phyloP scores from a whole-genome alignment of 2,888 invertebrate genomes.

The Malacosoma neustria region DNA sequence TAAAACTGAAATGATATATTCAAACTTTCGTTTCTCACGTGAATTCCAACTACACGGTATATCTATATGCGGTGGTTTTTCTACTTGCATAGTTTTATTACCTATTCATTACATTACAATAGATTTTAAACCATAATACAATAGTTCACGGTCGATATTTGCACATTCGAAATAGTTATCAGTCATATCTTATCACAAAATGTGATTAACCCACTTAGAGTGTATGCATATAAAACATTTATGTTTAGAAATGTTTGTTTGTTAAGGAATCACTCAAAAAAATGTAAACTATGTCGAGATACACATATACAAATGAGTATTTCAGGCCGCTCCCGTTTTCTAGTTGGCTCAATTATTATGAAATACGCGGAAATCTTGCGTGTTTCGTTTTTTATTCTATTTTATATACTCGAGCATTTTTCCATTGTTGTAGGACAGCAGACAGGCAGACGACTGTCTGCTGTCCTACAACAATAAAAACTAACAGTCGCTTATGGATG shows the following conservation, averaged over 20 bases:
- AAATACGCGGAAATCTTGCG: not conserved
- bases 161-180: conserved; percentile 18
- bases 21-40: conserved; percentile 18
- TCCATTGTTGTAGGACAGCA: too few species aligned
- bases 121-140: conserved; percentile 4
- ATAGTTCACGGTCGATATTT: conserved; percentile 3
- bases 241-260: conserved; percentile 44
- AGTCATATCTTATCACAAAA: conserved; percentile 39
- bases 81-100: not conserved
- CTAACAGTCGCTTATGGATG: too few species aligned
- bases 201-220: conserved; percentile 51
- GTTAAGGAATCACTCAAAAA: conserved; percentile 40
- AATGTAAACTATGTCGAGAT: conserved; percentile 21
- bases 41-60: conserved; percentile 2
- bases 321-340: not conserved
- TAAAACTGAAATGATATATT: not conserved
- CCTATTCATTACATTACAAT: not conserved
- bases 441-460: too few species aligned
- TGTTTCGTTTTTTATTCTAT: too few species aligned
- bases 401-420: too few species aligned
- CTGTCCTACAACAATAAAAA: too few species aligned
- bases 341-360: not conserved
- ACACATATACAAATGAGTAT: conserved; percentile 1
- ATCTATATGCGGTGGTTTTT: not conserved
- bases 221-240: conserved; percentile 34